Evolutionary conservation across 2,888 invertebrate genomes (phyloP).

Genomic region (Micoletzkya japonica): DNA sequence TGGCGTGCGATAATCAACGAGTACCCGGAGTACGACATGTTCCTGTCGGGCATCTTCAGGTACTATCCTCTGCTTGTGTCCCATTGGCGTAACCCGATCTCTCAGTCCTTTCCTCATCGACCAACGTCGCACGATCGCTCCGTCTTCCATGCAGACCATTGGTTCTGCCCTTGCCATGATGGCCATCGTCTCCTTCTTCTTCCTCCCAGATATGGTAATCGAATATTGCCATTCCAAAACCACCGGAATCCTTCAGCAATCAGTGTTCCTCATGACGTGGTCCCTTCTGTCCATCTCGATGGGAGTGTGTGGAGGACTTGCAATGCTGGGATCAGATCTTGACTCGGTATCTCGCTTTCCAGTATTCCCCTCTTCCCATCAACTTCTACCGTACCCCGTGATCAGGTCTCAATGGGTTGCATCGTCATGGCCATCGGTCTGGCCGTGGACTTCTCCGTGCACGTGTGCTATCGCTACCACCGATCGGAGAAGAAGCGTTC

Average conservation of each 20-base stretch:
- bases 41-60: constrained; percentile 60
- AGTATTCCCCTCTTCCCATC: neutral
- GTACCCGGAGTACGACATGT: constrained; percentile 60
- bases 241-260: constrained; percentile 41
- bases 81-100: neutral
- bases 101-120: constrained; percentile 60
- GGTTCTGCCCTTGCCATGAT: constrained; percentile 59
- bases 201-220: constrained; percentile 59
- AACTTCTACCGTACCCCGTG: neutral
- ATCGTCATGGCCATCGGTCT: constrained; percentile 63
- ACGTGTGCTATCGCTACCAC: constrained; percentile 62
- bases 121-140: constrained; percentile 61
- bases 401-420: constrained; percentile 58
- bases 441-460: constrained; percentile 62
- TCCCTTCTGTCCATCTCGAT: constrained; percentile 62
- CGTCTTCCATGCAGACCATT: constrained; percentile 61
- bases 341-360: constrained; percentile 45
- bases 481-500: constrained; percentile 51
- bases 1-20: constrained; percentile 59
- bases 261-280: constrained; percentile 63
- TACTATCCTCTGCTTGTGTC: neutral
- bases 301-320: constrained; percentile 63
- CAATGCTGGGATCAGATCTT: constrained; percentile 59
- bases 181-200: constrained; percentile 60
- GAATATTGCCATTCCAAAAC: too few relatives aligned